phyloP scores from a whole-genome alignment of 2,888 invertebrate species.

The Tanaodytes sp. region DNA sequence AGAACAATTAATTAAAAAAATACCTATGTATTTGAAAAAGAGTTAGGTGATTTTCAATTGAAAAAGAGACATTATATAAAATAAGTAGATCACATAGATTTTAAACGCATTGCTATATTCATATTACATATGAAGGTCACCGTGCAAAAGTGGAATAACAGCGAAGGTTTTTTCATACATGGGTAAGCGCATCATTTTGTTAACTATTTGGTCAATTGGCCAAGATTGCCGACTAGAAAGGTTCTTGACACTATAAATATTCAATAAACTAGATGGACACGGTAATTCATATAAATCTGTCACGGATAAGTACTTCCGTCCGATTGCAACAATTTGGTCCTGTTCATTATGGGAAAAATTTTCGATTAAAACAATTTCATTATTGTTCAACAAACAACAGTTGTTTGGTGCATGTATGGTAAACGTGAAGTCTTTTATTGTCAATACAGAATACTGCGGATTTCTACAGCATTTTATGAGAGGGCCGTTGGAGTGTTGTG shows the following conservation, averaged over 20 bases:
- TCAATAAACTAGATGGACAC: slow-evolving; percentile 5
- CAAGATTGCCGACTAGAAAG: slow-evolving; percentile 1
- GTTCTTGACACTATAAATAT: slow-evolving; percentile 11
- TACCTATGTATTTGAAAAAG: too few species aligned
- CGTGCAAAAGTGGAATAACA: slow-evolving; percentile 8
- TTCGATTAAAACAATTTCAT: slow-evolving; percentile 4
- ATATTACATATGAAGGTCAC: too few species aligned
- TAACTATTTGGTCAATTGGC: neutral
- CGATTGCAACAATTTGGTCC: neutral
- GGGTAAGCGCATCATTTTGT: slow-evolving; percentile 14
- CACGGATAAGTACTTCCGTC: neutral
- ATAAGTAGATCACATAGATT: too few species aligned
- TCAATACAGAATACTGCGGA: neutral
- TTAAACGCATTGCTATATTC: too few species aligned
- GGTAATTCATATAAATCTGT: slow-evolving; percentile 1
- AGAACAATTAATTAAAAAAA: too few species aligned
- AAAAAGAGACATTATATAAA: too few species aligned
- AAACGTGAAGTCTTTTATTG: neutral
- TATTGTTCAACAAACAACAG: slow-evolving; percentile 2
- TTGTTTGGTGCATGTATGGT: slow-evolving; percentile 1
- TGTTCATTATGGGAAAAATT: neutral
- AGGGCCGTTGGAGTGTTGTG: neutral
- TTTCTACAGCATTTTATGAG: neutral
- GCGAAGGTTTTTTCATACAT: slow-evolving; percentile 6
- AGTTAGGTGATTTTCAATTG: too few species aligned